A percentile compares a stretch with the other conserved stretches of the same genome.
Conservation (phyloP, 2,113 vertebrate species). For the Tapirus terrestris region DNA sequence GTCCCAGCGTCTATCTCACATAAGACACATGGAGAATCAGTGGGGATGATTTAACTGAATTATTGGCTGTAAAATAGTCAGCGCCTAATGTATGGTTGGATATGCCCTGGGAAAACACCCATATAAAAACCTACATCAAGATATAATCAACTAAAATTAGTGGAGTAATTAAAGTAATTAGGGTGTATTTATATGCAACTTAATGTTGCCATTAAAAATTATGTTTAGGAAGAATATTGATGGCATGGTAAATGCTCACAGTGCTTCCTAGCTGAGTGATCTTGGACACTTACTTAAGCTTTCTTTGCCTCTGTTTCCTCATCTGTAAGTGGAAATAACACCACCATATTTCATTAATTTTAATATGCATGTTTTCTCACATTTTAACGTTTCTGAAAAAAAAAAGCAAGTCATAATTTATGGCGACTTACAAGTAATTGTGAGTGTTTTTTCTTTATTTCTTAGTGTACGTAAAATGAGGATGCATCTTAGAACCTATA, state of each 20-base stretch:
- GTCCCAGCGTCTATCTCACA: background rate
- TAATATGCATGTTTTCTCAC: slow-evolving; percentile 8
- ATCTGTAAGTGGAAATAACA: background rate
- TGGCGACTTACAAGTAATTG: background rate
- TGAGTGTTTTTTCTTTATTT: background rate
- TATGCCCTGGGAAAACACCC: background rate
- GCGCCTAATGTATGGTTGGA: background rate
- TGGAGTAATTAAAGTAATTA: slow-evolving; percentile 45
- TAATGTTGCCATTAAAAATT: slow-evolving; percentile 60
- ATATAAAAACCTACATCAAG: slow-evolving; percentile 2
- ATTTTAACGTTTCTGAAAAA: background rate
- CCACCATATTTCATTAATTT: background rate
- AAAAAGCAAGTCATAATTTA: background rate
- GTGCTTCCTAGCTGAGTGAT: background rate
- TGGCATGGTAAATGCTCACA: background rate
- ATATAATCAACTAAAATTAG: slow-evolving; percentile 55
- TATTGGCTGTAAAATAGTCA: slow-evolving; percentile 9
- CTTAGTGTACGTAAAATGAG: background rate
- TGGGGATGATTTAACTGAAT: background rate
- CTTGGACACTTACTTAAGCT: background rate
- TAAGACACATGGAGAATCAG: background rate
- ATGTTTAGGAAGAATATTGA: slow-evolving; percentile 23
- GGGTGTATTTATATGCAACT: slow-evolving; percentile 52
- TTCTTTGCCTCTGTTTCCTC: background rate
- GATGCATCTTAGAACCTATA: background rate